Conservation (phyloP, 2,113 vertebrate species). For the Papio anubis region DNA sequence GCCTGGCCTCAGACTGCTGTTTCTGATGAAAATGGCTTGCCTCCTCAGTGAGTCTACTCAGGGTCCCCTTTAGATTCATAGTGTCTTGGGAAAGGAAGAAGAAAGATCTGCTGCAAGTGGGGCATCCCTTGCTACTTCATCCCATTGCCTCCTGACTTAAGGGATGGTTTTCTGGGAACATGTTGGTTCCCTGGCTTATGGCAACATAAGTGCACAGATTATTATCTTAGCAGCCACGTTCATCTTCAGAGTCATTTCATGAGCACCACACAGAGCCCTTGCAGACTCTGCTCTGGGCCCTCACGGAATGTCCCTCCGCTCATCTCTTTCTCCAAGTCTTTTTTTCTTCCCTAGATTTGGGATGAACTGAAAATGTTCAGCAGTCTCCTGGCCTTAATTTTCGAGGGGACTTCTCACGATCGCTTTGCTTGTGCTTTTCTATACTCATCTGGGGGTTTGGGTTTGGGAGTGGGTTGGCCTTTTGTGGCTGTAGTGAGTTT, state of each 20-base stretch:
- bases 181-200: neutral
- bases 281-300: neutral
- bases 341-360: neutral
- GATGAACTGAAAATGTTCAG: neutral
- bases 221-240: slow-evolving; percentile 26
- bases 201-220: neutral
- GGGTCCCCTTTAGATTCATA: neutral
- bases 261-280: neutral
- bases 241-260: slow-evolving; percentile 57
- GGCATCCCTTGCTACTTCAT: neutral
- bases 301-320: neutral
- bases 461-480: neutral
- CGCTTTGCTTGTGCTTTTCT: neutral
- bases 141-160: neutral
- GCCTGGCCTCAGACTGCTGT: no score
- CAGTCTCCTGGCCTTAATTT: neutral
- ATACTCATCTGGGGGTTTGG: no score
- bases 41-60: fast-evolving
- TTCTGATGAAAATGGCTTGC: neutral
- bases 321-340: neutral
- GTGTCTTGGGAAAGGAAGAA: neutral
- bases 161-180: neutral
- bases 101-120: neutral
- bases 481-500: neutral
- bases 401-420: neutral